A percentile compares a stretch with the other conserved stretches of the same genome.
Evolutionary conservation across 2,113 vertebrate genomes (phyloP).

Genomic region (Calcarius ornatus): DNA sequence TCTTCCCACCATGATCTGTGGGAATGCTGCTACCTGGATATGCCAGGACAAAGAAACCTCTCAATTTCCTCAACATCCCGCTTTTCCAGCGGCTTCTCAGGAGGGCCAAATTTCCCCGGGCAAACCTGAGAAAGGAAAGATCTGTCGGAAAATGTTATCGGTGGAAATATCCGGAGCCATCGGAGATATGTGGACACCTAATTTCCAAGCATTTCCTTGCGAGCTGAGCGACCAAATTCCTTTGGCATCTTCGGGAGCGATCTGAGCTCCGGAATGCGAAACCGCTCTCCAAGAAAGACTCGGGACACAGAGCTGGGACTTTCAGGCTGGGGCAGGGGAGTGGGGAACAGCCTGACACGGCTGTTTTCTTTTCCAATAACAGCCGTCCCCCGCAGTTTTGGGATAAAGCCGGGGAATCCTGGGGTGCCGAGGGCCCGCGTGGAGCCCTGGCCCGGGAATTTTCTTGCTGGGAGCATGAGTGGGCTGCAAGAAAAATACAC

Average conservation of each 20-base stretch:
- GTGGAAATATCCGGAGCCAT: background rate
- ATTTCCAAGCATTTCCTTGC: background rate
- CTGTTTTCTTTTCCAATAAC: constrained; percentile 50
- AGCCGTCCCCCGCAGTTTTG: background rate
- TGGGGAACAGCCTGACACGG: background rate
- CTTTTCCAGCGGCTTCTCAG: background rate
- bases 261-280: background rate
- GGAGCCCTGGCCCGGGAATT: constrained; percentile 3
- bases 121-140: background rate
- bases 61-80: too few species aligned
- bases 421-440: background rate
- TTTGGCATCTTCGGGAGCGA: background rate
- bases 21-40: background rate
- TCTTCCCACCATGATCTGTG: background rate
- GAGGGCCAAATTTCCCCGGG: background rate
- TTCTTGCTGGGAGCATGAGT: constrained; percentile 36
- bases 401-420: background rate
- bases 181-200: background rate
- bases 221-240: background rate
- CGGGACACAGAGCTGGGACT: background rate
- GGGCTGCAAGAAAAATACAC: constrained; percentile 48
- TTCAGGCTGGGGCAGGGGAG: background rate
- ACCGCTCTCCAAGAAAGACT: background rate
- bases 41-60: fast-evolving
- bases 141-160: background rate